Percentiles rank a stretch among this genome's conserved stretches.
Evolutionary conservation across 2,888 invertebrate genomes (phyloP).

Genomic region (Nomada fucata): DNA sequence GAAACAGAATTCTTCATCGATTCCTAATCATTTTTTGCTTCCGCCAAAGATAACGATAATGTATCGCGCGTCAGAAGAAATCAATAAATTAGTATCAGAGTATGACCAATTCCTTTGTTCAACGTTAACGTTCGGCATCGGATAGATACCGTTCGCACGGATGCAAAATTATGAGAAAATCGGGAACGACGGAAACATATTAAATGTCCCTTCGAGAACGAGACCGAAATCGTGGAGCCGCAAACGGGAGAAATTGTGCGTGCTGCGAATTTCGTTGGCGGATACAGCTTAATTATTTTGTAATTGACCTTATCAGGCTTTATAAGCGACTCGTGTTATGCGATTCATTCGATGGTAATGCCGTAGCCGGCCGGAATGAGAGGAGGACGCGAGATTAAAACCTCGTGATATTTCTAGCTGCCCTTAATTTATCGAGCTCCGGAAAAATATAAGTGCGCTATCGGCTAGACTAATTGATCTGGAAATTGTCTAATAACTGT

Average conservation of each 20-base stretch:
- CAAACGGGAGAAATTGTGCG: slow-evolving; percentile 16
- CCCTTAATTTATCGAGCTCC: neutral
- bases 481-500: no score
- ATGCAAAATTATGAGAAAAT: no score
- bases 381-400: slow-evolving; percentile 19
- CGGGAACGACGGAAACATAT: no score
- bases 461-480: neutral
- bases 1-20: no score
- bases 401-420: neutral
- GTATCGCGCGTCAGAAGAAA: no score
- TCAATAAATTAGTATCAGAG: no score
- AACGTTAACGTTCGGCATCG: no score
- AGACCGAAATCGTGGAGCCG: neutral
- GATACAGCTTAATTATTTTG: slow-evolving; percentile 53
- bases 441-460: neutral
- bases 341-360: slow-evolving; percentile 47
- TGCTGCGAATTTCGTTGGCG: slow-evolving; percentile 29
- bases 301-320: slow-evolving; percentile 57
- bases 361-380: slow-evolving; percentile 23
- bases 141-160: no score
- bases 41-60: no score
- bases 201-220: no score
- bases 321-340: slow-evolving; percentile 19
- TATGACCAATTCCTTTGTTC: no score
- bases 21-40: no score